Conservation (phyloP, 2,797 vertebrate species). For the Pyrocephalus nanus region DNA sequence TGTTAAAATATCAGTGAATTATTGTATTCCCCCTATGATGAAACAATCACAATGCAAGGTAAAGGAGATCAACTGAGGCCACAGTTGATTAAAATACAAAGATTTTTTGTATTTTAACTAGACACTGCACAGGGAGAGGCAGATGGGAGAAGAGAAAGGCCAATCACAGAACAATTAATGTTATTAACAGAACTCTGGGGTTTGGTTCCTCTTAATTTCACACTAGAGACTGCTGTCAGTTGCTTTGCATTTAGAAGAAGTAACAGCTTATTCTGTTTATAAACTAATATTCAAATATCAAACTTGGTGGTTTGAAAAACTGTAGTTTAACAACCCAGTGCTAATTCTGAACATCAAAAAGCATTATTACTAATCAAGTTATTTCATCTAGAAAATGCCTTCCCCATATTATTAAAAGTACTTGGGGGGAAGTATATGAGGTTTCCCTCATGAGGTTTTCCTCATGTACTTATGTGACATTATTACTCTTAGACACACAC, state of each 20-base stretch:
- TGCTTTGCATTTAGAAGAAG: neutral
- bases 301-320: neutral
- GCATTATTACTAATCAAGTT: neutral
- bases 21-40: neutral
- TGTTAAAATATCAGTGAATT: neutral
- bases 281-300: neutral
- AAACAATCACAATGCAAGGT: neutral
- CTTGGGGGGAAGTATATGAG: neutral
- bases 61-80: fast-evolving
- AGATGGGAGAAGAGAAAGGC: neutral
- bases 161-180: neutral
- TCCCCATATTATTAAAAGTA: neutral
- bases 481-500: neutral
- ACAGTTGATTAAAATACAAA: neutral
- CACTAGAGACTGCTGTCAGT: neutral
- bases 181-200: neutral
- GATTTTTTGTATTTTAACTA: neutral
- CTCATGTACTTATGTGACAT: neutral
- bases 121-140: neutral
- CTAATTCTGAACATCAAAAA: neutral
- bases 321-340: neutral
- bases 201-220: neutral
- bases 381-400: neutral
- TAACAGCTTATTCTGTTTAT: neutral
- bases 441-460: too few species aligned